Evolutionary conservation across 2,113 vertebrate genomes (phyloP), one percentile per base, ranked within the genome.

Genomic region (Pelodiscus sinensis): DNA sequence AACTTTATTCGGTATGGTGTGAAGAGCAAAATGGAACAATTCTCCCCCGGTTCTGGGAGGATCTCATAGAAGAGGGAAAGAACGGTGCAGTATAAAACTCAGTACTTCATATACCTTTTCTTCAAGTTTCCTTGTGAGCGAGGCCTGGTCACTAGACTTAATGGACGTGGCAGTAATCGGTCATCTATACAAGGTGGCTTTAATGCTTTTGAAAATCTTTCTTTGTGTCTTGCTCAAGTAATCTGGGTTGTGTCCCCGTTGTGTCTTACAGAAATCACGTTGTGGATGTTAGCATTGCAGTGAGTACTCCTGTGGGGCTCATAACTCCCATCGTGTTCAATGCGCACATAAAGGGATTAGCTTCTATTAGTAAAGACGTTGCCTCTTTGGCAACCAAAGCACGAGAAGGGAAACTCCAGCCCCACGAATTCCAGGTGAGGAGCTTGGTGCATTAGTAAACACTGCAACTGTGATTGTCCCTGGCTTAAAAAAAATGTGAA

Each of bases 301-400:
- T 99, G 81, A 99, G 99, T 93, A 99, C 99, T 8, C 97, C 99
- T 24, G 98, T 92, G 15, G 99, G 99, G 71, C 99, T 99, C 80
- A 99, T 99, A 96, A 99, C 99, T 0, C 99, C 99, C n/a, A 99
- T 99, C 54, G 99, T 99, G 77, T 99, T 99, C 89, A 99, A 99
- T 2, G 98, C 99, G 5, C 99, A 99, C 95, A 97, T 98, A 94
- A 99, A 99, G 96, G 99, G 99, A 78, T 97, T 99, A 94, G 98
- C 97, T 31, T 94, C 98, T 93, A 99, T 99, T 91, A 97, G 98
- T 95, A 97, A 97, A 75, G 99, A 99, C 18, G 98, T 99, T 79
- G 95, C 95, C 2, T 94, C 98, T 12, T 97, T 99, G 91, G 99
- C 99, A 84, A 91, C 97, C 93, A 99, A 97, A 95, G 99, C 99